Evolutionary conservation across 2,888 invertebrate genomes (phyloP).

Genomic region (Apotomis turbidana): DNA sequence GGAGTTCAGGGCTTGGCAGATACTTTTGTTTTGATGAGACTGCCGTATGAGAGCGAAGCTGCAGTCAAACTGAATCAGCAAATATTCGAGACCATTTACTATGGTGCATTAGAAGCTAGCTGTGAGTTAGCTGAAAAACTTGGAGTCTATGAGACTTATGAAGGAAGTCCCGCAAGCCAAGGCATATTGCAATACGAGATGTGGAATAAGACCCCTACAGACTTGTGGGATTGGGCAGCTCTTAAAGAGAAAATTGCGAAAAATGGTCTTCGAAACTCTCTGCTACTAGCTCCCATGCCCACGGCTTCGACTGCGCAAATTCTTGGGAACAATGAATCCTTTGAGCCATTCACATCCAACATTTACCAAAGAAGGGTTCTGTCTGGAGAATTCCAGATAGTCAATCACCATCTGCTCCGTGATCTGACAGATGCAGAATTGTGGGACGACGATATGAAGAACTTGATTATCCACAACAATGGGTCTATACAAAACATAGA

Average conservation of each 20-base stretch:
- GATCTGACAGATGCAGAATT: conserved; percentile 95
- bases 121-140: conserved; percentile 94
- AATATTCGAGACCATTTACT: conserved; percentile 99
- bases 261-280: conserved; percentile 96
- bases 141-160: conserved; percentile 96
- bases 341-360: conserved; percentile 99
- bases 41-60: conserved; percentile 95
- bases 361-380: conserved; percentile 97
- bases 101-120: conserved; percentile 97
- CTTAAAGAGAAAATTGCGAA: conserved; percentile 93
- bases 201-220: conserved; percentile 96
- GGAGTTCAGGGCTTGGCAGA: conserved; percentile 99
- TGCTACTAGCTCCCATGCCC: conserved; percentile 98
- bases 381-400: conserved; percentile 97
- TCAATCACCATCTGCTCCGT: conserved; percentile 97
- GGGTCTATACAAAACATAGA: conserved; percentile 97
- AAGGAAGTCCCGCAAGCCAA: conserved; percentile 96
- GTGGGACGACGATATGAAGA: conserved; percentile 98
- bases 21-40: conserved; percentile 96
- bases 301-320: conserved; percentile 99
- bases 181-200: conserved; percentile 98
- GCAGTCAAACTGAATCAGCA: conserved; percentile 95
- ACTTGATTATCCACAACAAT: conserved; percentile 93
- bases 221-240: conserved; percentile 94
- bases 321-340: conserved; percentile 98